Base-by-base conservation (phyloP, 2,888 invertebrate species). In the Drosophila aldrichi region DNA sequence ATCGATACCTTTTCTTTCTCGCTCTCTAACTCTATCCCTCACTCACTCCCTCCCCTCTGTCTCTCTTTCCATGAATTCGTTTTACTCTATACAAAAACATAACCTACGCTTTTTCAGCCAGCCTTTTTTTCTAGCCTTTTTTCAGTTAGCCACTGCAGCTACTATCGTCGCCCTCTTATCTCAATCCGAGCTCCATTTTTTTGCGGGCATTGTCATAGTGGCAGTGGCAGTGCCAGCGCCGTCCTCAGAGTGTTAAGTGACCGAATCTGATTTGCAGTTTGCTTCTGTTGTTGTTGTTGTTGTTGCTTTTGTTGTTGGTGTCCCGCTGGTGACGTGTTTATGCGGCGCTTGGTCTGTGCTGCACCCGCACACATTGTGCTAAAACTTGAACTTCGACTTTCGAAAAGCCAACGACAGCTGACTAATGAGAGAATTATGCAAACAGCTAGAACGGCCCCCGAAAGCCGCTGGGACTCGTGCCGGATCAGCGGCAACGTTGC, bases 341-440 rank as follows among this genome's bases (percentile, higher is more conserved):
- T 49, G 22, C 43, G 61, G 61, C 54, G 61, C 29, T 57, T 34
- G n/a, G n/a, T n/a, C n/a, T n/a, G n/a, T 61, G 80, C 81, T 80
- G 78, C 78, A 78, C 80, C 78, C 78, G 78, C 78, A 77, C 70
- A 68, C 70, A 68, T 69, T 76, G 58, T 34, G 64, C 67, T 60
- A 71, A 88, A 76, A 82, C 88, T 83, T 81, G 87, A 88, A 84
- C 89, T 81, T 78, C 80, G 86, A 85, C 89, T 84, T 84, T 84
- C 88, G 72, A 88, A 89, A 80, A 74, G 59, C 22, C 52, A 70
- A 9, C 57, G 41, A 49, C 67, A 77, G 67, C 77, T 85, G 89
- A 89, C 85, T 88, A 86, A 89, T 86, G 76, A 81, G 81, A 76
- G 72, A 85, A 86, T 89, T 89, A 86, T 86, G 85, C 84, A 82